Percentiles rank a stretch among this genome's conserved stretches.
phyloP scores from a whole-genome alignment of 35 echinoderm and acorn worm genomes.

The Apostichopus japonicus region DNA sequence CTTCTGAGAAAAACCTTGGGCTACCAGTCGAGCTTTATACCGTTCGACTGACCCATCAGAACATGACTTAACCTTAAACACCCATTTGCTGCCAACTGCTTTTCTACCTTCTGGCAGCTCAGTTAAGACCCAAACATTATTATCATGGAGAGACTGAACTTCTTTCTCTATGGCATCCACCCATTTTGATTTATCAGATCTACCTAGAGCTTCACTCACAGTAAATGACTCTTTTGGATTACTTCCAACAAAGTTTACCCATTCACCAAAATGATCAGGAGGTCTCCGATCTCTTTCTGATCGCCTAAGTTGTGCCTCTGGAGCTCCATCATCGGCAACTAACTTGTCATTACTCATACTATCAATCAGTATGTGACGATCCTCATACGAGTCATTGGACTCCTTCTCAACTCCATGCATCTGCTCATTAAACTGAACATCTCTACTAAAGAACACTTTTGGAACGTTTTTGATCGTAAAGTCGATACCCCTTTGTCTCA shows the following conservation, averaged over 20 bases:
- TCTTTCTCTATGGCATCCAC: not conserved
- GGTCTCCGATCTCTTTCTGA: constrained; percentile 6
- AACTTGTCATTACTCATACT: not conserved
- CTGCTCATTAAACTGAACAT: constrained; percentile 1
- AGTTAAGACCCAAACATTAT: constrained; percentile 2
- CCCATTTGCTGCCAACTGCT: not conserved
- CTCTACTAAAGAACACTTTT: constrained; percentile 26
- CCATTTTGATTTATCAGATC: not conserved
- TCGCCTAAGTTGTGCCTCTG: not conserved
- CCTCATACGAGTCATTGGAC: not conserved
- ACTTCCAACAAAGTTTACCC: not conserved
- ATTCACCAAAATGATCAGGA: not conserved
- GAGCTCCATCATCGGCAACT: not conserved
- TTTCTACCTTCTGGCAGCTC: not conserved
- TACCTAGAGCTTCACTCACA: not conserved
- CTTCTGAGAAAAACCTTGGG: constrained; percentile 30
- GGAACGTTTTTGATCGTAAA: not conserved
- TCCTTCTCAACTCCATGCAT: constrained; percentile 3
- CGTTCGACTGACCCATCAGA: not conserved
- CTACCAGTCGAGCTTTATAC: constrained; percentile 32
- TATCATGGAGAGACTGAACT: not conserved
- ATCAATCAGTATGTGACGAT: not conserved
- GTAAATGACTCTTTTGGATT: not conserved
- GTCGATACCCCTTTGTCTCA: constrained; percentile 3
- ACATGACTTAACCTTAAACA: not conserved